These are phyloP conservation scores for Petroica traversi DNA, from an alignment of 2,113 vertebrate genomes.

Conservation along the genomic window DNA sequence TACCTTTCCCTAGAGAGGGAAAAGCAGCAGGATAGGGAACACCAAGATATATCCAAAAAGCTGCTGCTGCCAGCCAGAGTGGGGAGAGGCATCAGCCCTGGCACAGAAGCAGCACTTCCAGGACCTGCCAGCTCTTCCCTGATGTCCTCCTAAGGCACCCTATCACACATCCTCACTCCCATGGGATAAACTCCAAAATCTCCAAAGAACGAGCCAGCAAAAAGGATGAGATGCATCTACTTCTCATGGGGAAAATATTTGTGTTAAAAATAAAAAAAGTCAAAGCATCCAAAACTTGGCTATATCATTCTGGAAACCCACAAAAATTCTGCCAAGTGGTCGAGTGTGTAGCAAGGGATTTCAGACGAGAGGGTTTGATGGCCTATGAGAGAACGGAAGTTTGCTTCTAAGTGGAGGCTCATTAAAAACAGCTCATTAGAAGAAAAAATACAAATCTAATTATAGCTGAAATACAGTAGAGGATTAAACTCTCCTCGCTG, in stretches of 20 bases:
- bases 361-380: slow-evolving; percentile 27
- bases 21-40: neutral
- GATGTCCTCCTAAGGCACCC: neutral
- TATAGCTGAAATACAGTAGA: slow-evolving; percentile 48
- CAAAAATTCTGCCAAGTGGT: neutral
- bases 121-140: neutral
- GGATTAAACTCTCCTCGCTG: neutral
- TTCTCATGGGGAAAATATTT: neutral
- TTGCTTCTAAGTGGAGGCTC: slow-evolving; percentile 50
- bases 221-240: neutral
- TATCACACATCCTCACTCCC: neutral
- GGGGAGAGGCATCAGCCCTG: neutral
- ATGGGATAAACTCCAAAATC: neutral
- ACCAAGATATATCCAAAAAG: accelerated
- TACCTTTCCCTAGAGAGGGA: neutral
- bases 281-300: neutral
- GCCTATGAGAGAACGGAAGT: slow-evolving; percentile 50
- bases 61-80: neutral
- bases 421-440: slow-evolving; percentile 54
- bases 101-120: neutral
- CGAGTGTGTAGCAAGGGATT: neutral
- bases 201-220: neutral
- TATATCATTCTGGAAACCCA: neutral
- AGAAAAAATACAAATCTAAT: slow-evolving; percentile 51
- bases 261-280: neutral